phyloP scores from a whole-genome alignment of 2,797 vertebrate species.

The Meda fulgida region DNA sequence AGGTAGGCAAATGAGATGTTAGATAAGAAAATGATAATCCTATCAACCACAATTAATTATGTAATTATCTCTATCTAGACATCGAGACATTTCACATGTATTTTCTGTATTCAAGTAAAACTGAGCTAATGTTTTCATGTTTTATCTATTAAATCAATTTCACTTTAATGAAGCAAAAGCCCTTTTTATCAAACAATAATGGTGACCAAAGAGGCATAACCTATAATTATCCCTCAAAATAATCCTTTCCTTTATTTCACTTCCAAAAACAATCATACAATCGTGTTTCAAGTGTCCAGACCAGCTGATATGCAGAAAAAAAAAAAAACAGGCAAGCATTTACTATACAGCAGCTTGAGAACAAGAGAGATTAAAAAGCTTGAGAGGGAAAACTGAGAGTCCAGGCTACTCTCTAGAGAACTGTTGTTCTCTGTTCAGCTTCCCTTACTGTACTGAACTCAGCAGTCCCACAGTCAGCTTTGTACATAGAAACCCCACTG shows the following conservation, averaged over 20 bases:
- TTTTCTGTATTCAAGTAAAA: background rate
- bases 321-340: slow-evolving; percentile 63
- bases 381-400: slow-evolving; percentile 62
- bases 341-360: slow-evolving; percentile 63
- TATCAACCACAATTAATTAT: background rate
- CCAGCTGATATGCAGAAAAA: slow-evolving; percentile 57
- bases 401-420: slow-evolving; percentile 58
- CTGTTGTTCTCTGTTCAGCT: slow-evolving; percentile 61
- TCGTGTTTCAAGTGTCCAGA: slow-evolving; percentile 59
- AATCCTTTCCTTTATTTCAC: slow-evolving; percentile 63
- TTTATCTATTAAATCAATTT: background rate
- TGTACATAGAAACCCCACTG: slow-evolving; percentile 53
- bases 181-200: background rate
- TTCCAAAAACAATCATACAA: slow-evolving; percentile 60
- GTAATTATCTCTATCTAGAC: slow-evolving; percentile 1
- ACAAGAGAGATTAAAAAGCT: slow-evolving; percentile 52
- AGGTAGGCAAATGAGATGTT: slow-evolving; percentile 9
- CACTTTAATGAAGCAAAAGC: background rate
- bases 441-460: slow-evolving; percentile 60
- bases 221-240: slow-evolving; percentile 62
- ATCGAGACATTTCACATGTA: background rate
- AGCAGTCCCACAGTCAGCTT: slow-evolving; percentile 58
- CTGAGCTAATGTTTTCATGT: background rate
- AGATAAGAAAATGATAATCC: background rate
- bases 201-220: slow-evolving; percentile 25